phyloP scores from a whole-genome alignment of 2,888 invertebrate genomes.

The Diplolepis rosae region DNA sequence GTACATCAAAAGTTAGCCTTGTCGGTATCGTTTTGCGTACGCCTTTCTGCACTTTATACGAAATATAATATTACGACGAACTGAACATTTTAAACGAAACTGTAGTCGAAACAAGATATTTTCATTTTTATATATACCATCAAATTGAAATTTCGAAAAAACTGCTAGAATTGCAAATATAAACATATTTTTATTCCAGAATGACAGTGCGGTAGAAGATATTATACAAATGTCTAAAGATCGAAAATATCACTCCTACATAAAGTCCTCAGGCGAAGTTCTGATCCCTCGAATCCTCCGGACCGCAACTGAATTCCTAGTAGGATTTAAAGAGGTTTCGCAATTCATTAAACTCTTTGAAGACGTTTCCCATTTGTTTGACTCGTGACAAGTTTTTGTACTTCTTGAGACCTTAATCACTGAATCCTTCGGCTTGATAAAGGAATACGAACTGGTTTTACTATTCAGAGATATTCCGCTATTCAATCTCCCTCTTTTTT shows the following conservation, averaged over 20 bases:
- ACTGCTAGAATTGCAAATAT: no score
- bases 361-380: background rate
- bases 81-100: no score
- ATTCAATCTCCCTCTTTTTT: background rate
- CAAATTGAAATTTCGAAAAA: no score
- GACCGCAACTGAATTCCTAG: conserved; percentile 7
- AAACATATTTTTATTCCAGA: conserved; percentile 2
- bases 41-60: no score
- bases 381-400: background rate
- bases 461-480: background rate
- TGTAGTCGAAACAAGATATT: no score
- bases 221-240: background rate
- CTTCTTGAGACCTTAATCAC: background rate
- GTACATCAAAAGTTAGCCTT: no score
- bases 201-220: background rate
- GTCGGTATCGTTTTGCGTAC: no score
- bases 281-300: conserved; percentile 13
- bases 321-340: conserved; percentile 8
- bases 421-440: background rate
- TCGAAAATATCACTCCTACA: background rate
- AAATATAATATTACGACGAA: no score
- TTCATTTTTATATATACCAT: no score
- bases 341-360: background rate
- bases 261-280: conserved; percentile 22
- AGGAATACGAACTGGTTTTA: background rate